Evolutionary conservation across 53 echinoderm and acorn worm species (phyloP).

Genomic region (Zoroaster sp.): DNA sequence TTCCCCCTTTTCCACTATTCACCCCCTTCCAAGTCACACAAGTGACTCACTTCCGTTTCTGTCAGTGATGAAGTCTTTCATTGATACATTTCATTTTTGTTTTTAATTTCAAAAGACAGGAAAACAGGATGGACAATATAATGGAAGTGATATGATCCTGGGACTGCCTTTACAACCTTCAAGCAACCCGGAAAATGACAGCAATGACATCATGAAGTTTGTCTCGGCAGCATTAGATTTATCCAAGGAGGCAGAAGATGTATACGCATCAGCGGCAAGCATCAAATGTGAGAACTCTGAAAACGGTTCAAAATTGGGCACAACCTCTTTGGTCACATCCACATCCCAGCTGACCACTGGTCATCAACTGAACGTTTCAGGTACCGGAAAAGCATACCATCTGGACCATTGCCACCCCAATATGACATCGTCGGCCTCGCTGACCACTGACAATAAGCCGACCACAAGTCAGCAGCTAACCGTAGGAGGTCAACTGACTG

Average conservation of each 20-base stretch:
- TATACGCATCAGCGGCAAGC: not conserved
- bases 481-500: not conserved
- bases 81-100: not conserved
- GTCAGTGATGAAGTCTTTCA: too few relatives aligned
- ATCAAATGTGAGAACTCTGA: not conserved
- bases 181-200: not conserved
- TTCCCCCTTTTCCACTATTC: too few relatives aligned
- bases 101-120: not conserved
- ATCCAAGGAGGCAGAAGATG: not conserved
- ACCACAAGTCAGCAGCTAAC: not conserved
- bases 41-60: too few relatives aligned
- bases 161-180: not conserved
- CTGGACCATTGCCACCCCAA: not conserved
- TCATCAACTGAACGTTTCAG: not conserved
- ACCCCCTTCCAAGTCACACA: too few relatives aligned
- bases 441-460: not conserved
- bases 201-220: slow-evolving; percentile 23
- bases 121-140: not conserved
- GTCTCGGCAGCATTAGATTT: slow-evolving; percentile 15
- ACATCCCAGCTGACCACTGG: not conserved
- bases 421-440: not conserved
- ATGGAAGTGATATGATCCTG: not conserved
- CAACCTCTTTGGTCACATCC: not conserved
- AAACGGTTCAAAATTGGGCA: not conserved
- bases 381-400: not conserved